These are phyloP conservation scores for Morphnarchus princeps DNA, from an alignment of 2,113 vertebrate genomes.

Conservation along the genomic window DNA sequence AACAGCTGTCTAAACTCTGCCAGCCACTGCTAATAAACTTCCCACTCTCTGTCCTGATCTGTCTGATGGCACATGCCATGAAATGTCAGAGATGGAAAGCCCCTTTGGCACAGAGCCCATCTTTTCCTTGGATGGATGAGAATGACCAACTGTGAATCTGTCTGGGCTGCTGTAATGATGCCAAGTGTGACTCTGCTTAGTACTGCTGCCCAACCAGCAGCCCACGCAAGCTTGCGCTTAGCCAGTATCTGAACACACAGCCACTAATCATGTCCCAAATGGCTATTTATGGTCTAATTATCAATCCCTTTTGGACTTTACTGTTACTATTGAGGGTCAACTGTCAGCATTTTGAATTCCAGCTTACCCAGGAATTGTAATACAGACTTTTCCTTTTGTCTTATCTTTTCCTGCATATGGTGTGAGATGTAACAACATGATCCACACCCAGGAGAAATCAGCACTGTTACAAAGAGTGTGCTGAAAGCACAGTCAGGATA, in stretches of 20 bases:
- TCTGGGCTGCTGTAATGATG: not conserved
- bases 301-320: not conserved
- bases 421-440: not conserved
- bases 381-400: not conserved
- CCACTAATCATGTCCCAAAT: not conserved
- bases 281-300: not conserved
- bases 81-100: not conserved
- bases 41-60: not conserved
- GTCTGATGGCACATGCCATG: not conserved
- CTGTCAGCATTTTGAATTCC: not conserved
- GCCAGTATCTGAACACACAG: not conserved
- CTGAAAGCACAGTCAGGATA: not conserved
- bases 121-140: not conserved
- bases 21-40: not conserved
- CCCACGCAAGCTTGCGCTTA: fast-evolving
- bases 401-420: not conserved
- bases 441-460: not conserved
- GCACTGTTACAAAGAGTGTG: not conserved
- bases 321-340: not conserved
- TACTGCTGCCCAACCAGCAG: not conserved
- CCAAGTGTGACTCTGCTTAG: not conserved
- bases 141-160: not conserved
- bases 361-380: not conserved
- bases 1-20: constrained; percentile 26
- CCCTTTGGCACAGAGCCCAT: not conserved